Conservation (phyloP, 1,140 invertebrate species). For the Habropoda laboriosa region DNA sequence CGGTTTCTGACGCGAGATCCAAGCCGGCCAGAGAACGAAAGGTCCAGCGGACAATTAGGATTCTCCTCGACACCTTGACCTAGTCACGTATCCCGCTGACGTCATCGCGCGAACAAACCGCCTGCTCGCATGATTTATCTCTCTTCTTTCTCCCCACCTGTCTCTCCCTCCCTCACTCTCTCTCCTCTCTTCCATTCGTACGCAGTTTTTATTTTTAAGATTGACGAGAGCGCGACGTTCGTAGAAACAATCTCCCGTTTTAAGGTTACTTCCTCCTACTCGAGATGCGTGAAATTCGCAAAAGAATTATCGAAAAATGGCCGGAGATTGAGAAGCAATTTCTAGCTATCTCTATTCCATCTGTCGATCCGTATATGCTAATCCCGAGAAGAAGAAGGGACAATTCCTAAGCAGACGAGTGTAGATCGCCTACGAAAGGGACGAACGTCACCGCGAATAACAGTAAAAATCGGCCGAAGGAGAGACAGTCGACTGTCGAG, state of each 20-base stretch:
- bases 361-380: no score
- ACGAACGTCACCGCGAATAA: neutral
- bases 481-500: no score
- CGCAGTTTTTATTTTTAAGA: conserved; percentile 57
- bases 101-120: conserved; percentile 44
- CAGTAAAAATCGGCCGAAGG: no score
- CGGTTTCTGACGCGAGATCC: neutral
- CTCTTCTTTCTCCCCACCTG: neutral
- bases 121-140: conserved; percentile 56
- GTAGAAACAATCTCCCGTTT: conserved; percentile 21
- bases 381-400: no score
- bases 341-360: no score
- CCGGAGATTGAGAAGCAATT: no score
- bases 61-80: conserved; percentile 62
- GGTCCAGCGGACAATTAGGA: conserved; percentile 49
- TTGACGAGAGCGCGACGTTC: conserved; percentile 2
- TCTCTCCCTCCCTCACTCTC: neutral
- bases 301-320: no score
- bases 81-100: conserved; percentile 57
- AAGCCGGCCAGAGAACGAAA: conserved; percentile 31
- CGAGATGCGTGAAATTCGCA: no score
- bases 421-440: no score
- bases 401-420: no score
- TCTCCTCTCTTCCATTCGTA: neutral
- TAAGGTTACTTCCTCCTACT: no score